Evolutionary conservation across 2,797 vertebrate genomes (phyloP).

Genomic region (Chelon auratus): DNA sequence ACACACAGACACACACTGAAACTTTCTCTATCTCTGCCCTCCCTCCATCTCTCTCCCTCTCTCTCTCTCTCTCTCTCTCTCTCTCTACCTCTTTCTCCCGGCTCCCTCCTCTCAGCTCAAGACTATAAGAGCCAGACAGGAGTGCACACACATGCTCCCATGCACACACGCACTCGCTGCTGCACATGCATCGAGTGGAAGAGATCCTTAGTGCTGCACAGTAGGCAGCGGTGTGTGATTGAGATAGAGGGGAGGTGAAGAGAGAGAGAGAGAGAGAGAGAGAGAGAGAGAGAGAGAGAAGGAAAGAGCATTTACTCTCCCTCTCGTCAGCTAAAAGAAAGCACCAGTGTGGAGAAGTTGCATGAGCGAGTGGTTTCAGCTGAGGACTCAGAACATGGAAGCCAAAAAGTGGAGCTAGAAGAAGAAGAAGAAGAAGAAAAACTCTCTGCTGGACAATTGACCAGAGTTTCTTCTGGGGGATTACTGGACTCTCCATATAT

Average conservation of each 20-base stretch:
- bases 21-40: conserved; percentile 59
- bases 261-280: conserved; percentile 25
- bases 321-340: conserved; percentile 48
- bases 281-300: conserved; percentile 37
- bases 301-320: conserved; percentile 47
- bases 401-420: conserved; percentile 59
- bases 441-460: conserved; percentile 27
- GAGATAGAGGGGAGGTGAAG: conserved; percentile 32
- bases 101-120: conserved; percentile 58
- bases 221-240: conserved; percentile 58
- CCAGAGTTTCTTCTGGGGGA: conserved; percentile 57
- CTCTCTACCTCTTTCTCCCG: background rate
- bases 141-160: conserved; percentile 57
- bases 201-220: conserved; percentile 64
- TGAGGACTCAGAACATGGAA: conserved; percentile 71
- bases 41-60: conserved; percentile 48
- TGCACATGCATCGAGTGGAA: conserved; percentile 69
- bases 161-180: conserved; percentile 56
- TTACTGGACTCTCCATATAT: conserved; percentile 59
- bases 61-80: conserved; percentile 43
- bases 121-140: conserved; percentile 70
- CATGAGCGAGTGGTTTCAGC: conserved; percentile 47
- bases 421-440: conserved; percentile 13
- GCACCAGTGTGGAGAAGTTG: conserved; percentile 64
- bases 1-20: conserved; percentile 43